phyloP scores from a whole-genome alignment of 2,888 invertebrate genomes.

The Chrysina gloriosa region DNA sequence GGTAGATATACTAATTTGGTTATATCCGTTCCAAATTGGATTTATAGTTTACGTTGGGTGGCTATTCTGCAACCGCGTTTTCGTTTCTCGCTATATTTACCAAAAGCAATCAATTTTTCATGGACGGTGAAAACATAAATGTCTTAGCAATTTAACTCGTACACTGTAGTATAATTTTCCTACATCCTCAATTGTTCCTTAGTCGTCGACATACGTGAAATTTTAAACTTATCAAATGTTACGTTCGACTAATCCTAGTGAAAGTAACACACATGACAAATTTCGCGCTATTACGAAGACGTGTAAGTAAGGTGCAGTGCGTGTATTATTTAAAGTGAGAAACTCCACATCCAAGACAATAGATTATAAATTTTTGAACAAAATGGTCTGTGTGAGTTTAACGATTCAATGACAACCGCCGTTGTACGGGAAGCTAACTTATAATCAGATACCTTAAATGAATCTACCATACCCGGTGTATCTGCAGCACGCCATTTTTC shows the following conservation, averaged over 20 bases:
- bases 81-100: too few species aligned
- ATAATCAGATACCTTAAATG: slow-evolving; percentile 46
- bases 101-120: too few species aligned
- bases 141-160: too few species aligned
- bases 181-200: too few species aligned
- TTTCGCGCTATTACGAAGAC: slow-evolving; percentile 1
- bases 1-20: slow-evolving; percentile 12
- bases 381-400: slow-evolving; percentile 38
- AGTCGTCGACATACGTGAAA: too few species aligned
- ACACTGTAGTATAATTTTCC: too few species aligned
- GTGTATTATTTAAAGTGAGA: slow-evolving; percentile 37
- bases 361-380: slow-evolving; percentile 38
- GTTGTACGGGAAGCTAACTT: slow-evolving; percentile 40
- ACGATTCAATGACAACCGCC: slow-evolving; percentile 42
- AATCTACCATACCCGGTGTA: slow-evolving; percentile 42
- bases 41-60: background rate
- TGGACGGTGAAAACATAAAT: too few species aligned
- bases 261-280: slow-evolving; percentile 14
- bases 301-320: slow-evolving; percentile 18
- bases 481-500: slow-evolving; percentile 47
- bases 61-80: background rate
- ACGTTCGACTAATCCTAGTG: background rate
- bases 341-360: slow-evolving; percentile 38
- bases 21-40: slow-evolving; percentile 3
- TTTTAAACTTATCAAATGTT: background rate